Conservation (phyloP, 2,888 invertebrate genomes). For the Melanargia galathea region DNA sequence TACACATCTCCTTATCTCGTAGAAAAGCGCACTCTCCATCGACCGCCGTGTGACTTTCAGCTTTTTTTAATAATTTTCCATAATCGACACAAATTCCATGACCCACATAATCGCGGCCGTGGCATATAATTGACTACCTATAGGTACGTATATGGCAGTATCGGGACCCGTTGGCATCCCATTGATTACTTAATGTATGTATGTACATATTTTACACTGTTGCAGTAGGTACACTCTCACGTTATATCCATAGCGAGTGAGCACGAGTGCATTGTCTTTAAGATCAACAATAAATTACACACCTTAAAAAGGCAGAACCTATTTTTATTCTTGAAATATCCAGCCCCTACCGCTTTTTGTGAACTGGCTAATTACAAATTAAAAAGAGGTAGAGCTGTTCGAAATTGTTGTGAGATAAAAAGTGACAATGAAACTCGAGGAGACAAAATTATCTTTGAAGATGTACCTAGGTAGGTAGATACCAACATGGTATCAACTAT, state of each 20-base stretch:
- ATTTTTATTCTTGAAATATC: conserved; percentile 42
- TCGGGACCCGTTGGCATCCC: conserved; percentile 58
- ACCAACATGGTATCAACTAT: too few species aligned
- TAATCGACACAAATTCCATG: conserved; percentile 9
- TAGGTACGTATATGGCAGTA: conserved; percentile 53
- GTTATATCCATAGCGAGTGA: conserved; percentile 51
- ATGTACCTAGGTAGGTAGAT: neutral
- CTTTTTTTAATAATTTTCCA: neutral
- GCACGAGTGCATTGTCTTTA: conserved; percentile 55
- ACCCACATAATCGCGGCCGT: neutral
- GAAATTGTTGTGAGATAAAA: conserved; percentile 13
- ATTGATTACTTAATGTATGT: too few species aligned
- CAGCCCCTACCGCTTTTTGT: conserved; percentile 36
- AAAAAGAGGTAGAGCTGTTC: conserved; percentile 28
- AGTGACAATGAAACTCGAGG: conserved; percentile 5
- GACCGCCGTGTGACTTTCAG: too few species aligned
- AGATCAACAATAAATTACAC: conserved; percentile 41
- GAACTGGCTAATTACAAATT: conserved; percentile 26
- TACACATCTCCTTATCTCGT: too few species aligned
- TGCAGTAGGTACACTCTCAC: conserved; percentile 44
- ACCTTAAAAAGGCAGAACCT: conserved; percentile 33
- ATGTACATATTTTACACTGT: conserved; percentile 58
- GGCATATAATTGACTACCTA: conserved; percentile 40
- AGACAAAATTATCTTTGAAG: neutral
- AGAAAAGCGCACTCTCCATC: too few species aligned